Conservation (phyloP, 2,113 vertebrate species). For the Hemibagrus wyckioides region DNA sequence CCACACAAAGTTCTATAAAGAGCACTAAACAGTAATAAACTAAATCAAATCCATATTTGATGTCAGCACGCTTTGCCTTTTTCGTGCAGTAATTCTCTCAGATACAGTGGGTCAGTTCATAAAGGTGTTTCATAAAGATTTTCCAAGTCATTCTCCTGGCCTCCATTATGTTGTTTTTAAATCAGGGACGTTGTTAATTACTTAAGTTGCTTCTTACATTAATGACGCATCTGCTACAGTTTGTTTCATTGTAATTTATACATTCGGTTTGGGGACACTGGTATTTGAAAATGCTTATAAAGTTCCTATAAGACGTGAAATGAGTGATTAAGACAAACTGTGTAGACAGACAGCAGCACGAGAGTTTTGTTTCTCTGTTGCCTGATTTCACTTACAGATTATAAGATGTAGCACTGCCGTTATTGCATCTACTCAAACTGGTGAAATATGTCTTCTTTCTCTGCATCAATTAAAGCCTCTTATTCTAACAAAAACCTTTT, state of each 20-base stretch:
- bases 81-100: not conserved
- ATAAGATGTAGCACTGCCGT: constrained; percentile 63
- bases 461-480: constrained; percentile 18
- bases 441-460: not conserved
- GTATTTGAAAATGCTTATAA: not conserved
- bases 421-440: constrained; percentile 58
- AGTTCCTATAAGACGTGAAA: not conserved
- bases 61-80: not conserved
- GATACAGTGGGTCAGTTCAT: not conserved
- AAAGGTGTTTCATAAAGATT: not conserved
- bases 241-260: not conserved
- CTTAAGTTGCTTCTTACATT: not conserved
- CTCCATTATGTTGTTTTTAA: not conserved
- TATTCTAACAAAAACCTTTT: constrained; percentile 23
- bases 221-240: not conserved
- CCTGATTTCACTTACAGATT: constrained; percentile 65
- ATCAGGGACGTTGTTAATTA: not conserved
- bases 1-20: not conserved
- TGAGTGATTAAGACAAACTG: not conserved
- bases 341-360: constrained; percentile 53
- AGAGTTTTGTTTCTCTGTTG: constrained; percentile 60
- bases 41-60: not conserved
- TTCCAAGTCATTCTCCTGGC: not conserved
- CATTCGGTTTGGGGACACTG: not conserved
- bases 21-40: not conserved